phyloP scores from a whole-genome alignment of 2,113 vertebrate genomes.

The Poeciliopsis prolifica region DNA sequence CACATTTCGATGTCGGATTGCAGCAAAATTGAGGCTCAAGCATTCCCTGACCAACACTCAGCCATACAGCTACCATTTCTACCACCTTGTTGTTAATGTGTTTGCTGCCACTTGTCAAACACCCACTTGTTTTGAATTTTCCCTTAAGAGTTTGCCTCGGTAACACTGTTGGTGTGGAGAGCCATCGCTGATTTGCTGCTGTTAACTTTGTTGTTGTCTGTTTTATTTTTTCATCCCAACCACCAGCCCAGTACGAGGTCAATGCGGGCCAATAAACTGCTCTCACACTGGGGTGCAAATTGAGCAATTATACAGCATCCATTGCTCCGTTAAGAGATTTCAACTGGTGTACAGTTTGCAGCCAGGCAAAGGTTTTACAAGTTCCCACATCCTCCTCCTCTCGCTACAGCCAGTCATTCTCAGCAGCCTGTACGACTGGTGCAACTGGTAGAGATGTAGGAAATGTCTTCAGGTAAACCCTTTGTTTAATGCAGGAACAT shows the following conservation, averaged over 20 bases:
- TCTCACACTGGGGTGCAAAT: conserved; percentile 27
- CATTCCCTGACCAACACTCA: conserved; percentile 50
- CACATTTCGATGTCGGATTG: not conserved
- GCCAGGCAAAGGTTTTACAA: not conserved
- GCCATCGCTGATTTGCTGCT: conserved; percentile 71
- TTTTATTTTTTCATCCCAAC: conserved; percentile 64
- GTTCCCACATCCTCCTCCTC: not conserved
- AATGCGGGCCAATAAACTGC: conserved; percentile 33
- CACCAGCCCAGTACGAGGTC: conserved; percentile 48
- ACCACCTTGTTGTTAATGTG: conserved; percentile 72
- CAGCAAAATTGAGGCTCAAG: conserved; percentile 22
- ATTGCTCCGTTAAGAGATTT: conserved; percentile 3
- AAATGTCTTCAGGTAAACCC: no score
- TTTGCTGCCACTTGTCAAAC: conserved; percentile 74
- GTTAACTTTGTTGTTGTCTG: conserved; percentile 65
- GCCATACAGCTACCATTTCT: conserved; percentile 57
- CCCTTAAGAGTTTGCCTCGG: conserved; percentile 63
- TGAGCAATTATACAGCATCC: conserved; percentile 2
- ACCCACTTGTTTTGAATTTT: conserved; percentile 78
- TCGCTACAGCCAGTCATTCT: not conserved
- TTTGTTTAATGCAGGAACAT: no score
- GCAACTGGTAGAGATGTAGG: no score
- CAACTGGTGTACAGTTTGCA: not conserved
- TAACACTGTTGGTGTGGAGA: conserved; percentile 53
- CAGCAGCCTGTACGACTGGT: no score